Conservation (phyloP, 2,797 vertebrate species). For the Linurgus olivaceus region DNA sequence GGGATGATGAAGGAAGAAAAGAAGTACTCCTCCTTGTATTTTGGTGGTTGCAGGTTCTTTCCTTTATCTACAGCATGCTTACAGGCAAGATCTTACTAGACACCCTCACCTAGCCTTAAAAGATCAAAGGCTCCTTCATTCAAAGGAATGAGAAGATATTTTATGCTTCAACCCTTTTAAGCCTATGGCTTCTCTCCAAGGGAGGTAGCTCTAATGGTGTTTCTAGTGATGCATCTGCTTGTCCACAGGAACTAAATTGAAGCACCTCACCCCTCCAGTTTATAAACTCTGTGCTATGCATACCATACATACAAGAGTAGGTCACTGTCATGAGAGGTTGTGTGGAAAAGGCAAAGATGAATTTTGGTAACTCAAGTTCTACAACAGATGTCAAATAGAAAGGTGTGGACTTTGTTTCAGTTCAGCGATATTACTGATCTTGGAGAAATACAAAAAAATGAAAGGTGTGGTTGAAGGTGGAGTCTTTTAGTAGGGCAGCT, state of each 20-base stretch:
- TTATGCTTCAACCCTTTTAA: constrained; percentile 27
- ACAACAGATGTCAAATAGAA: not conserved
- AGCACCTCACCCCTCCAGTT: not conserved
- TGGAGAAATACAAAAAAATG: not conserved
- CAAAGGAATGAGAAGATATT: constrained; percentile 20
- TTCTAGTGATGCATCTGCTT: not conserved
- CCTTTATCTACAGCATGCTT: constrained; percentile 4
- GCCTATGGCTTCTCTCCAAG: constrained; percentile 22
- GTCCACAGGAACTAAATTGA: not conserved
- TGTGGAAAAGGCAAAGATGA: not conserved
- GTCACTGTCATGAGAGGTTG: not conserved
- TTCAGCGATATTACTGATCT: not conserved
- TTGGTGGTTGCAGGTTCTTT: constrained; percentile 13
- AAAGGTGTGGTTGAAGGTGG: not conserved
- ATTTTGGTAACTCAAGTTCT: not conserved
- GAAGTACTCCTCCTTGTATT: not conserved
- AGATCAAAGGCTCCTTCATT: constrained; percentile 44
- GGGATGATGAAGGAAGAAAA: not conserved
- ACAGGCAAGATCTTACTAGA: constrained; percentile 22
- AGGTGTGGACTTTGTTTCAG: not conserved
- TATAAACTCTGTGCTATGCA: not conserved
- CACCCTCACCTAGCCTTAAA: not conserved
- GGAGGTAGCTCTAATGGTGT: constrained; percentile 4
- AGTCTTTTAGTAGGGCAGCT: not conserved
- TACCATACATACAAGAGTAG: not conserved